Percentiles rank a stretch among this genome's conserved stretches.
Conservation (phyloP, 2,113 vertebrate species). For the Hippocampus guttulatus region DNA sequence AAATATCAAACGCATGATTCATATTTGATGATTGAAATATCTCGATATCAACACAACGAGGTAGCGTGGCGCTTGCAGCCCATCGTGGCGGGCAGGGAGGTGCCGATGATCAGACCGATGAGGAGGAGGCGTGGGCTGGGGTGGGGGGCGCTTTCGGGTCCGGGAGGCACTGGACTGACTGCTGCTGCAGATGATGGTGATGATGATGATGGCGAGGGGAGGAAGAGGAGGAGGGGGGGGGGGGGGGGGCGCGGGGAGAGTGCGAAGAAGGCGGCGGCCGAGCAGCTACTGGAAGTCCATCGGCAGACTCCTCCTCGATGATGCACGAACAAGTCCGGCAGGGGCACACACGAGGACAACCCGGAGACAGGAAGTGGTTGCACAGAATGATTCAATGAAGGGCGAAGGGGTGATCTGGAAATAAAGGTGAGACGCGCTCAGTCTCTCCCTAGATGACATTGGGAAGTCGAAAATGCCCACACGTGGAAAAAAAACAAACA, state of each 20-base stretch:
- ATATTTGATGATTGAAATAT: constrained; percentile 74
- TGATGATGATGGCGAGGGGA: constrained; percentile 37
- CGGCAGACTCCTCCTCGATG: constrained; percentile 59
- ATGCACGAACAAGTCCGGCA: constrained; percentile 32
- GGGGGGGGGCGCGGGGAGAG: constrained; percentile 22
- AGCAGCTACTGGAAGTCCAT: constrained; percentile 56
- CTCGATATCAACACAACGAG: constrained; percentile 68
- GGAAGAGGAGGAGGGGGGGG: constrained; percentile 23
- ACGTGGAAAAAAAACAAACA: neutral
- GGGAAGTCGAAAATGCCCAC: neutral
- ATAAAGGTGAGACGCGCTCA: neutral
- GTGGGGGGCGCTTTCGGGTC: constrained; percentile 44
- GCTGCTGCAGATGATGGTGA: constrained; percentile 43
- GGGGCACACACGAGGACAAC: constrained; percentile 19
- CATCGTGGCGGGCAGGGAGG: constrained; percentile 63
- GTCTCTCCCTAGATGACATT: neutral
- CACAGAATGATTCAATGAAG: constrained; percentile 4
- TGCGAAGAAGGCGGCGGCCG: constrained; percentile 70
- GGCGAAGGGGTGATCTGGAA: neutral
- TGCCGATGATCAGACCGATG: constrained; percentile 37
- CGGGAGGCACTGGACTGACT: constrained; percentile 53
- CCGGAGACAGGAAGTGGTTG: constrained; percentile 10
- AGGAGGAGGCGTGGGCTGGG: neutral
- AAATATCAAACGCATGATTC: constrained; percentile 80
- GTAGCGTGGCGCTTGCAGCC: constrained; percentile 56